phyloP scores from a whole-genome alignment of 2,113 vertebrate species.

The Tursiops truncatus region DNA sequence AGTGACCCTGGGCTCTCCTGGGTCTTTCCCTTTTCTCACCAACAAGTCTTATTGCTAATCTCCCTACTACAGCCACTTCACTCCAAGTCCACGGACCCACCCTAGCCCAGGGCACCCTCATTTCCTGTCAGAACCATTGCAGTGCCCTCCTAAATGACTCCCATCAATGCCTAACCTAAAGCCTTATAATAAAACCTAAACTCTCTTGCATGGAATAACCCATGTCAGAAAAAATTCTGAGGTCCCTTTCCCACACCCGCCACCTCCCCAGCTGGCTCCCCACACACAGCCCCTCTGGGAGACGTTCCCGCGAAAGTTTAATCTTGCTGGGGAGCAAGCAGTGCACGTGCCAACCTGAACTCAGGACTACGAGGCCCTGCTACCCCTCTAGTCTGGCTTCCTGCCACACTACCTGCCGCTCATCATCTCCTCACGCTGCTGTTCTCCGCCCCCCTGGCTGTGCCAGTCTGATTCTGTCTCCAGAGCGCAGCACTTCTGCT shows the following conservation, averaged over 20 bases:
- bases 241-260: not conserved
- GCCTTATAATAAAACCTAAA: not conserved
- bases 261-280: not conserved
- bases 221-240: not conserved
- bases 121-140: not conserved
- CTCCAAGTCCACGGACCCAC: not conserved
- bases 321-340: not conserved
- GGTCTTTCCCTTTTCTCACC: not conserved
- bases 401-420: not conserved
- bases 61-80: not conserved
- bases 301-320: rapidly evolving
- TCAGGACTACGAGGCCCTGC: not conserved
- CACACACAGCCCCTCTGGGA: not conserved
- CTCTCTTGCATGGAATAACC: not conserved
- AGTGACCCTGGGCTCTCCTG: not conserved
- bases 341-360: too few relatives aligned
- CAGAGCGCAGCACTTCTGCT: not conserved
- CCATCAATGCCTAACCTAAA: too few relatives aligned
- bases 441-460: too few relatives aligned
- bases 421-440: not conserved
- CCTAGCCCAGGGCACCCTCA: not conserved
- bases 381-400: not conserved
- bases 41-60: not conserved
- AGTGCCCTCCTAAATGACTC: not conserved
- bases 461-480: not conserved